A percentile compares a stretch with the other conserved stretches of the same genome.
Evolutionary conservation across 2,797 vertebrate genomes (phyloP).

Genomic region (Cetoscarus ocellatus): DNA sequence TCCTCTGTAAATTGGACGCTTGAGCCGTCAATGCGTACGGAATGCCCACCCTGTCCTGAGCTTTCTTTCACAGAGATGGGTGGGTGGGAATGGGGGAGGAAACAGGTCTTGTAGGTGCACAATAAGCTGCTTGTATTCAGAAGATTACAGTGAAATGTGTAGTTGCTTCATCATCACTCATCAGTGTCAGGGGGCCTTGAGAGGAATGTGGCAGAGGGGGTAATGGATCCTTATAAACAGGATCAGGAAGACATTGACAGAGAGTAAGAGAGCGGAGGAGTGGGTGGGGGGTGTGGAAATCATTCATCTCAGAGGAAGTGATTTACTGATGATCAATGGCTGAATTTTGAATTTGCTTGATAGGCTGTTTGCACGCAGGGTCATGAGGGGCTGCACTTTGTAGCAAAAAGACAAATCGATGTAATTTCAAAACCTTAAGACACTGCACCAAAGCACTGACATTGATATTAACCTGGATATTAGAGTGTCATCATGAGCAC

Average conservation of each 20-base stretch:
- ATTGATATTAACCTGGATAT: not conserved
- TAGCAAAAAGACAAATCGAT: not conserved
- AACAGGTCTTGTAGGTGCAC: slow-evolving; percentile 11
- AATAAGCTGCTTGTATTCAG: slow-evolving; percentile 40
- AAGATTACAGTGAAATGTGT: slow-evolving; percentile 53
- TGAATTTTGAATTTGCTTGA: slow-evolving; percentile 34
- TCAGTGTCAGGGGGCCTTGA: slow-evolving; percentile 57
- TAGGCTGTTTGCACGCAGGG: not conserved
- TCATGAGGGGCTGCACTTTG: slow-evolving; percentile 2
- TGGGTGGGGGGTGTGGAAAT: not conserved
- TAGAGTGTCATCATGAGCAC: not conserved
- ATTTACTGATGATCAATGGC: slow-evolving; percentile 44
- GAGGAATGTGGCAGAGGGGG: slow-evolving; percentile 35
- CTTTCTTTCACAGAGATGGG: slow-evolving; percentile 9
- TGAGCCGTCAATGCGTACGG: slow-evolving; percentile 68
- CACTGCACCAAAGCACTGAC: not conserved
- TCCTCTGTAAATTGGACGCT: slow-evolving; percentile 82
- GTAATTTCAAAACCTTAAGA: not conserved
- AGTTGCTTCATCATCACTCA: slow-evolving; percentile 58
- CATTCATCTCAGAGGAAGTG: slow-evolving; percentile 45
- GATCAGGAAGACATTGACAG: slow-evolving; percentile 51
- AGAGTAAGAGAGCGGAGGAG: slow-evolving; percentile 16
- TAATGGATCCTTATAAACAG: slow-evolving; percentile 61
- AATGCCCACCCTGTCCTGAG: slow-evolving; percentile 46
- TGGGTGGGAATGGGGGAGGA: not conserved